Conservation (phyloP, 2,113 vertebrate genomes). For the Periophthalmodon schlosseri region DNA sequence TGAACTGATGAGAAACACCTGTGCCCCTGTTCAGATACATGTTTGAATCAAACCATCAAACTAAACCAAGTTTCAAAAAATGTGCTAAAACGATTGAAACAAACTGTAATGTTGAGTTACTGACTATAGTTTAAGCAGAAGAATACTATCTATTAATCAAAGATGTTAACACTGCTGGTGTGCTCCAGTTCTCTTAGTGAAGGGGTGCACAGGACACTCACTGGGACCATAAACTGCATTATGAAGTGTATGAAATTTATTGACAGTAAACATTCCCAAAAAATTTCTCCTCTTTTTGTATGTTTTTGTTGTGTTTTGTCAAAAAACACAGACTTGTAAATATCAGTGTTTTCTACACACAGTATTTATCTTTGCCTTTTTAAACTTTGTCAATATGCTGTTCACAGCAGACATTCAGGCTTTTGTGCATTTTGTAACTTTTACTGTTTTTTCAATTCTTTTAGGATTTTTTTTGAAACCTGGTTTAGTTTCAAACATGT, state of each 20-base stretch:
- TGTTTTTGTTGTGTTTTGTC: not conserved
- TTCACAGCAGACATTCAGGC: not conserved
- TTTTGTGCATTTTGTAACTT: not conserved
- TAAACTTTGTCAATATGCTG: not conserved
- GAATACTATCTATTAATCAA: constrained; percentile 46
- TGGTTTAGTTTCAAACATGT: too few species aligned
- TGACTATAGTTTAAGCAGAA: constrained; percentile 20
- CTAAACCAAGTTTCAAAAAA: too few species aligned
- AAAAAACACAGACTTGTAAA: not conserved
- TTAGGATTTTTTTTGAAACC: too few species aligned
- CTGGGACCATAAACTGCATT: constrained; percentile 11
- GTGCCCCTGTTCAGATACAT: too few species aligned
- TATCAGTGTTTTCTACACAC: not conserved
- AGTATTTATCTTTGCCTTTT: not conserved
- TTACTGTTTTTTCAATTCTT: too few species aligned
- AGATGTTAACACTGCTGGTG: constrained; percentile 12
- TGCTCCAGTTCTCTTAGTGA: constrained; percentile 14
- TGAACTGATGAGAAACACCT: too few species aligned
- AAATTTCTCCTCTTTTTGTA: not conserved
- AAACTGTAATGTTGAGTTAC: constrained; percentile 12
- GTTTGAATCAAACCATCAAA: too few species aligned
- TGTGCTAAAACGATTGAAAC: too few species aligned
- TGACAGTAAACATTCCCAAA: not conserved
- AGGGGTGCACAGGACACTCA: constrained; percentile 8
- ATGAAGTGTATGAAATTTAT: constrained; percentile 9